Conservation (phyloP, 2,888 invertebrate species). For the Hirudinaria manillensis region DNA sequence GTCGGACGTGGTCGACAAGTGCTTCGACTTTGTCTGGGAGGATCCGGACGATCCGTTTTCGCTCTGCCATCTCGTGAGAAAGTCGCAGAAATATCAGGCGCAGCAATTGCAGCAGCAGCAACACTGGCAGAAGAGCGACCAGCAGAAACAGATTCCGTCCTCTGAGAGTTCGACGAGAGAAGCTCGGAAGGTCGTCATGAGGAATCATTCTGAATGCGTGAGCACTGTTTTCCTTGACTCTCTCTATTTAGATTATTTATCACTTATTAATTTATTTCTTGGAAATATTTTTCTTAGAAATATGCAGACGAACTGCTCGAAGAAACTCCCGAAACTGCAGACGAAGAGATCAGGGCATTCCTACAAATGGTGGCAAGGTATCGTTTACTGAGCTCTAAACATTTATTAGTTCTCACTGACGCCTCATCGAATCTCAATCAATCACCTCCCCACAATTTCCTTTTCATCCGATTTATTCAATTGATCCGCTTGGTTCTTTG, state of each 20-base stretch:
- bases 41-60: conserved; percentile 41
- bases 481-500: too few species aligned
- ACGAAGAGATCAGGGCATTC: conserved; percentile 41
- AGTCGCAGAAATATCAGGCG: conserved; percentile 16
- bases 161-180: background rate
- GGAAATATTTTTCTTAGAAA: background rate
- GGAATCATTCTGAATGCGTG: background rate
- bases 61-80: conserved; percentile 34
- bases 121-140: background rate
- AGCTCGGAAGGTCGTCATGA: background rate
- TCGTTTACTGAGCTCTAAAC: background rate
- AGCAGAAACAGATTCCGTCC: background rate
- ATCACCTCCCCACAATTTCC: too few species aligned
- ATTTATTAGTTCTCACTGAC: too few species aligned
- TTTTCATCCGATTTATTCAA: too few species aligned
- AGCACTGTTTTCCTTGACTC: too few species aligned
- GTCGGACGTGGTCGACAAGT: background rate
- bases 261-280: background rate
- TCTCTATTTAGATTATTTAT: background rate
- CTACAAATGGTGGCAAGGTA: conserved; percentile 42
- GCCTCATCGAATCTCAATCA: too few species aligned
- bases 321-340: conserved; percentile 38
- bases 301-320: conserved; percentile 38
- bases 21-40: conserved; percentile 25
- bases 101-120: conserved; percentile 18